A percentile compares a stretch with the other conserved stretches of the same genome.
phyloP scores from a whole-genome alignment of 92 coral and sea anemone species.

The Zoanthus solanderi region DNA sequence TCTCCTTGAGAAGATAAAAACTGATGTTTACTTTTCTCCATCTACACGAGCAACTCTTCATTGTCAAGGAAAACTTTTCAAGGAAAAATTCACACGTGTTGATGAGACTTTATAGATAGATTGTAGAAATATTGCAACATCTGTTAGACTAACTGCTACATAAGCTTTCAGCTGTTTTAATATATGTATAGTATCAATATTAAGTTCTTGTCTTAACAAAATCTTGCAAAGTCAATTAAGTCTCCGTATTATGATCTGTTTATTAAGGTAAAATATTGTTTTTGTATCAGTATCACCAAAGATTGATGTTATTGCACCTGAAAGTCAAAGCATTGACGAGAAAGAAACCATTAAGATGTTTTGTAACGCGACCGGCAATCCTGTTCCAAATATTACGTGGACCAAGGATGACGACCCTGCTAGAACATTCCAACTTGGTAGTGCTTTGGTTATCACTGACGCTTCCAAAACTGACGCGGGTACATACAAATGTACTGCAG shows the following conservation, averaged over 20 bases:
- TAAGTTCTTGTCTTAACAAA: too few species aligned
- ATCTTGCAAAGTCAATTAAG: too few species aligned
- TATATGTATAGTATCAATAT: too few species aligned
- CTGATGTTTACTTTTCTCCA: too few species aligned
- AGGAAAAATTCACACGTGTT: too few species aligned
- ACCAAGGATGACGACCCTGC: constrained; percentile 45
- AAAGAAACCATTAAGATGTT: constrained; percentile 65
- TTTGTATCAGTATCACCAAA: constrained; percentile 58
- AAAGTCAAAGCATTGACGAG: constrained; percentile 68
- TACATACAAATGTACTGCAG: constrained; percentile 67
- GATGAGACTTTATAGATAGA: too few species aligned
- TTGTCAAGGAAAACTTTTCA: too few species aligned
- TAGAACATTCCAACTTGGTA: constrained; percentile 41
- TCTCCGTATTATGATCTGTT: not conserved
- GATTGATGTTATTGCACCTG: constrained; percentile 62
- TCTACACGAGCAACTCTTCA: too few species aligned
- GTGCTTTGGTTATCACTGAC: constrained; percentile 32
- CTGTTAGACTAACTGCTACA: too few species aligned
- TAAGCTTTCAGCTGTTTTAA: too few species aligned
- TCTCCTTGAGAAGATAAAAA: too few species aligned
- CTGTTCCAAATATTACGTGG: constrained; percentile 72
- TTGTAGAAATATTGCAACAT: too few species aligned
- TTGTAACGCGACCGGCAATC: constrained; percentile 88
- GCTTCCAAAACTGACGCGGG: constrained; percentile 68
- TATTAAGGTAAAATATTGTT: not conserved